Percentiles rank a stretch among this genome's conserved stretches.
Conservation (phyloP, 2,113 vertebrate genomes). For the Bos indicus region DNA sequence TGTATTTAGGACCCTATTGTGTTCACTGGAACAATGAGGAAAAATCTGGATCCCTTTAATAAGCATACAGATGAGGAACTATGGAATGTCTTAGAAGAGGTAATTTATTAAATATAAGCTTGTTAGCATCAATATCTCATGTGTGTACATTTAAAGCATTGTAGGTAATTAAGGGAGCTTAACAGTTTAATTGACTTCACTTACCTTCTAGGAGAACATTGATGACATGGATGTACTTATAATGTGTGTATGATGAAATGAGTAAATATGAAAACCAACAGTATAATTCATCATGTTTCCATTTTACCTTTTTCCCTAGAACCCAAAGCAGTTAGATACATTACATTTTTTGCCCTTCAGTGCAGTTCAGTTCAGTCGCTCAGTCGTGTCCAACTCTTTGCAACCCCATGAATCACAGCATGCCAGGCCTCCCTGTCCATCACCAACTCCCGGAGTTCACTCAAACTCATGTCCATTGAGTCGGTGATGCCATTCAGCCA, state of each 20-base stretch:
- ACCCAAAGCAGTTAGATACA: neutral
- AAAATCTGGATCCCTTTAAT: slow-evolving; percentile 95
- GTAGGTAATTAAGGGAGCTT: neutral
- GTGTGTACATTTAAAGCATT: neutral
- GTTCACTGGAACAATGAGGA: slow-evolving; percentile 95
- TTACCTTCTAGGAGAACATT: neutral
- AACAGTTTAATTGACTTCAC: neutral
- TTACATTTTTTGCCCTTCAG: neutral
- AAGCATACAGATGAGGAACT: slow-evolving; percentile 91
- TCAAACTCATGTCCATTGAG: no score
- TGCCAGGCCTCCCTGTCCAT: no score
- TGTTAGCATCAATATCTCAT: neutral
- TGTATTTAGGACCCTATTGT: slow-evolving; percentile 90
- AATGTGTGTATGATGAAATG: neutral
- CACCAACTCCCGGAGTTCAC: no score
- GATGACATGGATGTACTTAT: no score
- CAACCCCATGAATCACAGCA: no score
- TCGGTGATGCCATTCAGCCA: no score
- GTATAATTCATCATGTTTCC: neutral
- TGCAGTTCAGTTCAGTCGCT: no score
- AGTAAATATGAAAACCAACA: neutral
- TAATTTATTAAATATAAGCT: slow-evolving; percentile 72
- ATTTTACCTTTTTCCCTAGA: neutral
- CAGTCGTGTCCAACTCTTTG: no score
- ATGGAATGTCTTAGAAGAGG: slow-evolving; percentile 92